Percentiles rank a stretch among this genome's conserved stretches.
phyloP scores from a whole-genome alignment of 2,888 invertebrate species.

The Hydrotaea diabolus region DNA sequence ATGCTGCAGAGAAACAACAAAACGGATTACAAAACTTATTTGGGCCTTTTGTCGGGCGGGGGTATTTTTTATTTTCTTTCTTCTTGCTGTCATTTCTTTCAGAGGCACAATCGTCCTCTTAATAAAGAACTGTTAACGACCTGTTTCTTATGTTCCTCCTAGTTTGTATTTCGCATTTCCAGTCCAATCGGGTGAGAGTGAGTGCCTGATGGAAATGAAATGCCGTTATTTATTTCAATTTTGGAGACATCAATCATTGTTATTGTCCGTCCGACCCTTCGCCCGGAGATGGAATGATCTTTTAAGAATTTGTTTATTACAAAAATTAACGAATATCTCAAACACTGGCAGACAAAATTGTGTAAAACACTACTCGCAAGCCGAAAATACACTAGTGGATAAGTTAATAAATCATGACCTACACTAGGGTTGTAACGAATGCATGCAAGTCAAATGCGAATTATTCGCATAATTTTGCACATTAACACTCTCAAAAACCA shows the following conservation, averaged over 20 bases:
- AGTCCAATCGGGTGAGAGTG: background rate
- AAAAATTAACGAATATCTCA: background rate
- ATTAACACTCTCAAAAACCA: too few species aligned
- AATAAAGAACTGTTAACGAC: slow-evolving; percentile 62
- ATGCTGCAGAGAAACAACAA: background rate
- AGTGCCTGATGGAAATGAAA: slow-evolving; percentile 36
- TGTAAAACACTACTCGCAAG: too few species aligned
- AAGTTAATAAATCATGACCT: too few species aligned
- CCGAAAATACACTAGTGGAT: too few species aligned
- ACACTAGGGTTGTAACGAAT: too few species aligned
- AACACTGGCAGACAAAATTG: background rate
- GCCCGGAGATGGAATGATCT: slow-evolving; percentile 13
- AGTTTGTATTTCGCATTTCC: background rate
- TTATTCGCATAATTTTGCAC: too few species aligned
- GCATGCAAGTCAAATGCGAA: too few species aligned
- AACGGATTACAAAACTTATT: slow-evolving; percentile 14
- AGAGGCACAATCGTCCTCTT: slow-evolving; percentile 45
- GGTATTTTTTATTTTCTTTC: too few species aligned
- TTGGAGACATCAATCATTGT: slow-evolving; percentile 64
- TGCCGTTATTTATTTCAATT: slow-evolving; percentile 65
- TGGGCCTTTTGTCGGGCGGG: slow-evolving; percentile 14
- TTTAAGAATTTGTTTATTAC: slow-evolving; percentile 35
- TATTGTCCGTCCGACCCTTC: slow-evolving; percentile 18
- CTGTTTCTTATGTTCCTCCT: slow-evolving; percentile 48
- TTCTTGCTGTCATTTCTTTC: slow-evolving; percentile 12